Evolutionary conservation across 2,888 invertebrate species (phyloP), one percentile per base, ranked within the genome.

Genomic region (Eupithecia abbreviata): DNA sequence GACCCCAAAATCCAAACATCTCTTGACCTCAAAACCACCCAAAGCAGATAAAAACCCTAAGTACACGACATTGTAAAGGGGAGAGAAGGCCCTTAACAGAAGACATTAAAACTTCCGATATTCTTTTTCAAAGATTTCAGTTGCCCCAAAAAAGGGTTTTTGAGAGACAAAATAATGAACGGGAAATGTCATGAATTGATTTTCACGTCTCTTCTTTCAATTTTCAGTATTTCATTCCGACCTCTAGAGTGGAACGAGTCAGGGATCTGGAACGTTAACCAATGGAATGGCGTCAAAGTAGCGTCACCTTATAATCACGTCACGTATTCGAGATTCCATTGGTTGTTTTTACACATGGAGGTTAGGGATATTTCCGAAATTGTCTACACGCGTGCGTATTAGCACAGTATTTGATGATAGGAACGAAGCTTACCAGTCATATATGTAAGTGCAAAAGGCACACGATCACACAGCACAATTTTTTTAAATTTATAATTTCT

Each of bases 51-150:
- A 62, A 58, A 62, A 62, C 4, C 69, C 47, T 69, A 47, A 68
- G n/a, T 47, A 67, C 76, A 78, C 78, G 71, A 78, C 75, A 76
- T 47, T n/a, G 6, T 42, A 4, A 68, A 67, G 9, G 41, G 15
- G 58, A 58, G 58, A 58, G 9, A 58, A 12, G 43, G 49, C 68
- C 75, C 71, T 58, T 65, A 42, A 73, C 65, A 49, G 55, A 74
- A 69, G 68, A 76, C 76, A 78, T 76, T 76, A 76, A 77, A 73
- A 78, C 72, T 78, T 76, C 73, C 68, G 55, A 47, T 73, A 30
- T 72, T 70, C 74, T 76, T 78, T 30, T 70, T 58, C 55, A 69
- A 78, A 72, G 72, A 74, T 72, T 76, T 58, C 47, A 69, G 62
- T 74, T 72, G 58, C 68, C 65, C 9, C 68, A 4, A 30, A 55